phyloP scores from a whole-genome alignment of 2,797 vertebrate genomes.

The Rhabdophis nuchalis region DNA sequence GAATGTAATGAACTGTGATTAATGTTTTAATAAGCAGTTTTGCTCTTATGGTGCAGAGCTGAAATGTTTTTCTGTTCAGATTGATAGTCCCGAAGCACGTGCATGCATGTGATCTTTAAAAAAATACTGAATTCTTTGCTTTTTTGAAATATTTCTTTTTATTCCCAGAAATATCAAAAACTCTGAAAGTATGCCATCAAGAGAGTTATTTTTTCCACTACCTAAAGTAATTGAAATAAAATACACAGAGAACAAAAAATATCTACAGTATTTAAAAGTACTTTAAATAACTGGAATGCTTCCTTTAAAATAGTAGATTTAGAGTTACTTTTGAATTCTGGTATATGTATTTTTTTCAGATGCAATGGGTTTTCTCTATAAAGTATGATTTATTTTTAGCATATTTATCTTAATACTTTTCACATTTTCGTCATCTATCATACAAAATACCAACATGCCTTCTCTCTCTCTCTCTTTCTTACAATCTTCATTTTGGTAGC shows the following conservation, averaged over 20 bases:
- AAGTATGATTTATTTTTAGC: constrained; percentile 14
- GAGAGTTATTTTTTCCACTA: constrained; percentile 35
- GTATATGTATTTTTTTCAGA: constrained; percentile 23
- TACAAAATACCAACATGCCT: background rate
- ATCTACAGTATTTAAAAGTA: constrained; percentile 54
- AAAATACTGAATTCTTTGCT: constrained; percentile 33
- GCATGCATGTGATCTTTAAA: constrained; percentile 51
- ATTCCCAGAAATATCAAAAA: constrained; percentile 12
- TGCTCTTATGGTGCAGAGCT: constrained; percentile 70
- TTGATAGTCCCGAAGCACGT: constrained; percentile 75
- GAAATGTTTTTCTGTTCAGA: constrained; percentile 72
- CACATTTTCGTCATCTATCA: background rate
- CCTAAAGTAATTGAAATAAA: constrained; percentile 49
- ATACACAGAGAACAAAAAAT: constrained; percentile 40
- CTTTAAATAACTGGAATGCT: constrained; percentile 22
- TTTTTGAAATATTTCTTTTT: constrained; percentile 4
- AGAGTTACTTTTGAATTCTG: constrained; percentile 47
- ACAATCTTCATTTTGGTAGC: background rate
- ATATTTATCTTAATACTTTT: background rate
- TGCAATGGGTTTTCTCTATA: constrained; percentile 16
- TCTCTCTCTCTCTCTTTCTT: background rate
- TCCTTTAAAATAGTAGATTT: constrained; percentile 46
- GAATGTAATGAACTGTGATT: constrained; percentile 79
- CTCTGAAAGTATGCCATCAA: constrained; percentile 36
- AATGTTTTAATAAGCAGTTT: constrained; percentile 81